A percentile compares a stretch with the other conserved stretches of the same genome.
These are phyloP conservation scores for Drosophila nigritarsus DNA, from an alignment of 2,888 invertebrate species.

Conservation along the genomic window DNA sequence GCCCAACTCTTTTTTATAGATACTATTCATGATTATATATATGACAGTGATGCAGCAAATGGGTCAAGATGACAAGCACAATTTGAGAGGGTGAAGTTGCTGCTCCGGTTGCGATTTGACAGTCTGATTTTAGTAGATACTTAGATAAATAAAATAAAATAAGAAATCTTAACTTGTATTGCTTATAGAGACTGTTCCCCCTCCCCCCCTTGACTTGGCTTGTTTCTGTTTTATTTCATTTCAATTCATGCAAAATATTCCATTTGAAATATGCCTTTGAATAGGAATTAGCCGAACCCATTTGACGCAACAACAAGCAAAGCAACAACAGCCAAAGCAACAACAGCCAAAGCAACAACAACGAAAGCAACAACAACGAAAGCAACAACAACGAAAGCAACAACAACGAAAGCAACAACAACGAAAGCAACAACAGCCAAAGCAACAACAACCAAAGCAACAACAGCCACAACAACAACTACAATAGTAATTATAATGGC, in stretches of 20 bases:
- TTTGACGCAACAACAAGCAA: constrained; percentile 44
- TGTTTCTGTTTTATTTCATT: neutral
- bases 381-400: neutral
- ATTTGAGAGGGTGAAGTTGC: too few relatives aligned
- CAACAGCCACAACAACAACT: neutral
- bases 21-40: too few relatives aligned
- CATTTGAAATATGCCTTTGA: neutral
- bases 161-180: neutral
- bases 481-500: constrained; percentile 60
- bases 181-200: neutral
- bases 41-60: neutral
- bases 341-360: neutral
- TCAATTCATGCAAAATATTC: neutral
- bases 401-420: constrained; percentile 35
- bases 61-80: neutral
- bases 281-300: constrained; percentile 19
- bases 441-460: neutral
- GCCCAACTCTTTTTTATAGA: neutral
- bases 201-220: neutral
- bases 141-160: neutral
- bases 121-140: neutral
- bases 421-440: constrained; percentile 30
- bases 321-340: constrained; percentile 26
- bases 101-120: neutral
- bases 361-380: too few relatives aligned